Evolutionary conservation across 2,888 invertebrate genomes (phyloP).

Genomic region (Orthosia incerta): DNA sequence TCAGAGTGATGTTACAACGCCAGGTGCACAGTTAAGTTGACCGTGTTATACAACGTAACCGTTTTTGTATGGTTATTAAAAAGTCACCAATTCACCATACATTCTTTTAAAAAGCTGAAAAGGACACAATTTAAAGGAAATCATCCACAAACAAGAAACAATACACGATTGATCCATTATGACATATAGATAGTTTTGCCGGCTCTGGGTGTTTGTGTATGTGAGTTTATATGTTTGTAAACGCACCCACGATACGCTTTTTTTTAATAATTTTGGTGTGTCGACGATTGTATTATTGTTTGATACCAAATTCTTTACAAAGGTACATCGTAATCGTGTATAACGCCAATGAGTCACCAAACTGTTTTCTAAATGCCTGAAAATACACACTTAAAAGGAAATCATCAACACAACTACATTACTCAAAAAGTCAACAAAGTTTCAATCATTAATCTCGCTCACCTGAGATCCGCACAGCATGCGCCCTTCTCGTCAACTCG

Average conservation of each 20-base stretch:
- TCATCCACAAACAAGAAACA: neutral
- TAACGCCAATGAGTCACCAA: neutral
- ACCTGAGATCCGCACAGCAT: conserved; percentile 80
- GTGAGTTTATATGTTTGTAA: too few relatives aligned
- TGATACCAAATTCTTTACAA: neutral
- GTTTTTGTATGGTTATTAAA: neutral
- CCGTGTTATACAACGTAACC: neutral
- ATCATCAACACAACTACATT: neutral
- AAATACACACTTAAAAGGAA: neutral
- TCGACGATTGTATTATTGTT: neutral
- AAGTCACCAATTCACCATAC: neutral
- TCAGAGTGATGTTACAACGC: too few relatives aligned
- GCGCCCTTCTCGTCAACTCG: conserved; percentile 70
- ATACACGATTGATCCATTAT: too few relatives aligned
- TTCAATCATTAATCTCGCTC: conserved; percentile 80
- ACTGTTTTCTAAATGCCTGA: neutral
- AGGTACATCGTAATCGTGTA: neutral
- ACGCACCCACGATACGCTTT: too few relatives aligned
- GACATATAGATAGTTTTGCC: too few relatives aligned
- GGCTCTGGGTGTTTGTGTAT: too few relatives aligned
- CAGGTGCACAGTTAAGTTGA: too few relatives aligned
- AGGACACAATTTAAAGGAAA: neutral
- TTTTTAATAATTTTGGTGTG: too few relatives aligned
- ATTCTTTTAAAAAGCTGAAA: neutral
- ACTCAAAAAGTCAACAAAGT: conserved; percentile 37